Evolutionary conservation across 2,888 invertebrate genomes (phyloP).

Genomic region (Scaptomyza caliginosa): DNA sequence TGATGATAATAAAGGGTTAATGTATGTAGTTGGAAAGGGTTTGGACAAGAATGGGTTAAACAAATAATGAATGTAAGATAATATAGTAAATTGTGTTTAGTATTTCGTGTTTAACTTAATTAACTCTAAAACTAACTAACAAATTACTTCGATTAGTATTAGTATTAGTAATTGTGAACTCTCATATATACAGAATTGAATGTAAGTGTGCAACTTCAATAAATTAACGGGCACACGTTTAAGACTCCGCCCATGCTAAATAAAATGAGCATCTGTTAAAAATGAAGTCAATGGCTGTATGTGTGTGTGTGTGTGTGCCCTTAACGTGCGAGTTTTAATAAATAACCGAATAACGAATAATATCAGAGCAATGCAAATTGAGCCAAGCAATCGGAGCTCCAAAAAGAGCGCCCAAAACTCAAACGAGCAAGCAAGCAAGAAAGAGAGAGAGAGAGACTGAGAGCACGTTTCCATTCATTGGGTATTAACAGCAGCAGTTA

Average conservation of each 20-base stretch:
- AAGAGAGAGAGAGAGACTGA: constrained; percentile 4
- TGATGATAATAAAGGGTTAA: constrained; percentile 46
- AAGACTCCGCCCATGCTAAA: constrained; percentile 69
- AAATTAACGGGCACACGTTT: constrained; percentile 38
- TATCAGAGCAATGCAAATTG: constrained; percentile 76
- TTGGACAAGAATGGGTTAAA: neutral
- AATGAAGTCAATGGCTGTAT: constrained; percentile 68
- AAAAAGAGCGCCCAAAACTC: constrained; percentile 6
- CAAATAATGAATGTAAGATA: neutral
- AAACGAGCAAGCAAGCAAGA: constrained; percentile 1
- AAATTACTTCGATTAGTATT: constrained; percentile 23
- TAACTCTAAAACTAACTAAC: neutral
- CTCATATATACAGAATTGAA: neutral
- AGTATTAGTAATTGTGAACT: neutral
- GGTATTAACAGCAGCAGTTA: constrained; percentile 33
- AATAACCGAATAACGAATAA: constrained; percentile 78
- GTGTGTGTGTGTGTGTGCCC: constrained; percentile 45
- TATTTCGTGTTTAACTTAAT: neutral
- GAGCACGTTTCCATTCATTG: constrained; percentile 27
- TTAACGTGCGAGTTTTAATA: constrained; percentile 63
- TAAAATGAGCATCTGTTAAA: constrained; percentile 72
- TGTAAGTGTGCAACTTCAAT: constrained; percentile 33
- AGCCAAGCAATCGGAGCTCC: constrained; percentile 23
- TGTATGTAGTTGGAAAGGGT: constrained; percentile 9
- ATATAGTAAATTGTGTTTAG: no score